Conservation (phyloP, 1,140 invertebrate species). For the Melipona quadrifasciata region DNA sequence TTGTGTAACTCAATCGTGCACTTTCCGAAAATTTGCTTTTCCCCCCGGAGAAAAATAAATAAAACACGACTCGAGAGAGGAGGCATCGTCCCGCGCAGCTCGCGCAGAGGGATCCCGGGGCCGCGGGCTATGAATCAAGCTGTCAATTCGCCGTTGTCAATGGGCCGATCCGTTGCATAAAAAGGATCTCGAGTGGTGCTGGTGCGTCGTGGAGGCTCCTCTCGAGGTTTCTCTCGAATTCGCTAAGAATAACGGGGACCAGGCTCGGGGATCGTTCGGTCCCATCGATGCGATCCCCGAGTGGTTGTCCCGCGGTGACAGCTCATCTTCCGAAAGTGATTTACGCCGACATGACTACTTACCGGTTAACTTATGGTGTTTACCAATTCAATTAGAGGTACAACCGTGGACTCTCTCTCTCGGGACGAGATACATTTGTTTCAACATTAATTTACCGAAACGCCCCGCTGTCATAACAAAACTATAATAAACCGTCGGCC, state of each 20-base stretch:
- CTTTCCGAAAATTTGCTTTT: background rate
- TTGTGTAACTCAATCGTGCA: background rate
- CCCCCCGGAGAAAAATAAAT: background rate
- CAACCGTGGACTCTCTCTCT: conserved; percentile 61
- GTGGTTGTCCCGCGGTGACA: conserved; percentile 46
- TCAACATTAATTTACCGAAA: conserved; percentile 81
- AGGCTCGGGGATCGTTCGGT: background rate
- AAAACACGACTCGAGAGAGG: background rate
- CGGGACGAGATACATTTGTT: conserved; percentile 79
- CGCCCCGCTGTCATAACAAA: conserved; percentile 80
- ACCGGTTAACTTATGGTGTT: conserved; percentile 80
- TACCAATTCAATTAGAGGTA: conserved; percentile 81
- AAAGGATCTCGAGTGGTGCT: background rate
- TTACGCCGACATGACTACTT: conserved; percentile 73
- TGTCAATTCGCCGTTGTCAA: conserved; percentile 3
- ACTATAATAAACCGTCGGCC: conserved; percentile 80
- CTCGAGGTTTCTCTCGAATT: conserved; percentile 3
- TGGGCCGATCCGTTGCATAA: background rate
- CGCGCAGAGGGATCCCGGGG: no score
- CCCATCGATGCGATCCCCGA: conserved; percentile 27
- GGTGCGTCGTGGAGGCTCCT: background rate
- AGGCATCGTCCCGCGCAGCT: background rate
- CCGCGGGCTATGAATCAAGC: conserved; percentile 2
- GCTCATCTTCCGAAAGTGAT: conserved; percentile 70
- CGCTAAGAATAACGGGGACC: conserved; percentile 21